A percentile compares a stretch with the other conserved stretches of the same genome.
Conservation (phyloP, 2,797 vertebrate species). For the Protonibea diacanthus region DNA sequence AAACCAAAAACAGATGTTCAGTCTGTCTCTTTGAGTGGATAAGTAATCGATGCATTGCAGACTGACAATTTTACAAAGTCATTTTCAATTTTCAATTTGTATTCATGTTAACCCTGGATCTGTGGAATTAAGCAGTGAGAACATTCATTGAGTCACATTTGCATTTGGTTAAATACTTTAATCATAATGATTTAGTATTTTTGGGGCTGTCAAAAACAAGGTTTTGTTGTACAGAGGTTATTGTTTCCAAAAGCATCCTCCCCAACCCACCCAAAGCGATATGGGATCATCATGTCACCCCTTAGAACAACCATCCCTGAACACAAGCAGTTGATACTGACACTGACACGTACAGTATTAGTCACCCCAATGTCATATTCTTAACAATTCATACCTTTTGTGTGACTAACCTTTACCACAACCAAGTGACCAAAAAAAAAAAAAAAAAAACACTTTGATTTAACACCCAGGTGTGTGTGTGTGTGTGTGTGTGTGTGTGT, state of each 20-base stretch:
- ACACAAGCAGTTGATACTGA: background rate
- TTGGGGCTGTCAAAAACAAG: background rate
- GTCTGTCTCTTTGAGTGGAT: slow-evolving; percentile 11
- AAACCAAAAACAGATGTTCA: slow-evolving; percentile 1
- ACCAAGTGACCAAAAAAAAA: background rate
- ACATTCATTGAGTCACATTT: background rate
- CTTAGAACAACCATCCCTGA: background rate
- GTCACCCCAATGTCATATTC: background rate
- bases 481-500: too few species aligned
- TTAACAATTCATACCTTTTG: background rate
- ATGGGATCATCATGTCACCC: background rate
- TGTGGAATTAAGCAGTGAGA: background rate
- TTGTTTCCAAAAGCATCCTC: background rate
- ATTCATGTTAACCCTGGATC: background rate
- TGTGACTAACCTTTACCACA: background rate
- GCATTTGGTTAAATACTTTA: background rate
- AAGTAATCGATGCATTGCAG: slow-evolving; percentile 22
- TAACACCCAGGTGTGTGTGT: too few species aligned
- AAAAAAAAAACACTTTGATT: too few species aligned
- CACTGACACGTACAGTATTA: background rate
- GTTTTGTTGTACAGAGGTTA: background rate
- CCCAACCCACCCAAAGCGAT: too few species aligned
- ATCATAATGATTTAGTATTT: background rate
- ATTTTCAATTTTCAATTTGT: background rate
- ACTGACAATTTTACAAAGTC: background rate